phyloP scores from a whole-genome alignment of 2,113 vertebrate species.

The Morone saxatilis region DNA sequence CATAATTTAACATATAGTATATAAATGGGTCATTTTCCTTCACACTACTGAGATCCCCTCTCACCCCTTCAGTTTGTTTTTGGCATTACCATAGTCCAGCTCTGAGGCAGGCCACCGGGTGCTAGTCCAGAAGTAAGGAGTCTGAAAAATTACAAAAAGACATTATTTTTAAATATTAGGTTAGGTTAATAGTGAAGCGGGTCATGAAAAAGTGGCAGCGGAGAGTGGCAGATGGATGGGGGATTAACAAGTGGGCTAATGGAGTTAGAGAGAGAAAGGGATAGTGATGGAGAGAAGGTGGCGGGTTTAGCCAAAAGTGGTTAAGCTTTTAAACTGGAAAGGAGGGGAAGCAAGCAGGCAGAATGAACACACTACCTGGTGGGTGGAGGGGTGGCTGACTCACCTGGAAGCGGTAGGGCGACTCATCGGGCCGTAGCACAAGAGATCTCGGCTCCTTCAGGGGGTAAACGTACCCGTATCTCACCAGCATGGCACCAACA shows the following conservation, averaged over 20 bases:
- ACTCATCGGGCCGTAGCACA: constrained; percentile 85
- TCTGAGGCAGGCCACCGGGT: constrained; percentile 92
- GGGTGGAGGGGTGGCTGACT: background rate
- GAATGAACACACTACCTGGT: background rate
- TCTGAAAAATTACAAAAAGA: constrained; percentile 78
- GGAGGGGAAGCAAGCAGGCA: background rate
- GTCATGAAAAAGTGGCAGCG: constrained; percentile 18
- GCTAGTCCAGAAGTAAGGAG: constrained; percentile 95
- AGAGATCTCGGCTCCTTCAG: constrained; percentile 87
- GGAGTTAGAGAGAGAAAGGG: constrained; percentile 69
- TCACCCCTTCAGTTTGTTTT: background rate
- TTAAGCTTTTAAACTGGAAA: background rate
- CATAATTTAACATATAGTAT: background rate
- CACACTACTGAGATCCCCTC: background rate
- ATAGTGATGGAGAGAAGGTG: background rate
- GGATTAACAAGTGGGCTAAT: constrained; percentile 63
- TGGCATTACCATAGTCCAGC: constrained; percentile 91
- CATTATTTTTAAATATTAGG: background rate
- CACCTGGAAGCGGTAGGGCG: constrained; percentile 95
- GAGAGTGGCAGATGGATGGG: constrained; percentile 32
- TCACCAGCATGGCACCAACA: constrained; percentile 88
- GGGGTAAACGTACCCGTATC: constrained; percentile 91
- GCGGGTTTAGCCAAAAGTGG: background rate
- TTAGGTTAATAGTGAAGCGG: constrained; percentile 85
- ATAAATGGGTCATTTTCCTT: background rate